Evolutionary conservation across 2,888 invertebrate genomes (phyloP).

Genomic region (Pseudeuparius sepicola): DNA sequence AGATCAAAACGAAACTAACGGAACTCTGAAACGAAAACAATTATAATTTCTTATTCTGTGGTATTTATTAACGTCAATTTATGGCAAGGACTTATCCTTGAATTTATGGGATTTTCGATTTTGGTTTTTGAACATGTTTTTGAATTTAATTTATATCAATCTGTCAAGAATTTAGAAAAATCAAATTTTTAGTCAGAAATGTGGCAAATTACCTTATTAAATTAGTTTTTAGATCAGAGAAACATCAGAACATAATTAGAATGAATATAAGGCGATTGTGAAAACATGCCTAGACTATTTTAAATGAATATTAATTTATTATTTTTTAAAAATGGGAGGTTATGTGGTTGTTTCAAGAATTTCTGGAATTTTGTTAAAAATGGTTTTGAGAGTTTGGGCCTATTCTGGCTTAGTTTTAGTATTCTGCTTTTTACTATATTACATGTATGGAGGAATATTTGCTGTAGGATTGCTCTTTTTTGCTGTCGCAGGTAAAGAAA

Average conservation of each 20-base stretch:
- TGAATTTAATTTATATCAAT: too few species aligned
- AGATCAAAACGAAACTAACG: too few species aligned
- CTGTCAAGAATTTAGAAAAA: conserved; percentile 5
- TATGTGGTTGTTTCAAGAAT: conserved; percentile 37
- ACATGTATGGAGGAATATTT: conserved; percentile 69
- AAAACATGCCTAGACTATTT: too few species aligned
- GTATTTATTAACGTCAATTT: too few species aligned
- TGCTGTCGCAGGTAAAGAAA: conserved; percentile 59
- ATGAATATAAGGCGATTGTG: too few species aligned
- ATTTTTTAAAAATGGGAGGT: conserved; percentile 34
- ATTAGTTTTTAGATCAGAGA: conserved; percentile 2
- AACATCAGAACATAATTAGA: too few species aligned
- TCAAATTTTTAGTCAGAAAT: conserved; percentile 5
- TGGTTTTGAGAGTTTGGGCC: conserved; percentile 66
- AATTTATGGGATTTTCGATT: too few species aligned
- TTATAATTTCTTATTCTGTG: too few species aligned
- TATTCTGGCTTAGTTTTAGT: conserved; percentile 64
- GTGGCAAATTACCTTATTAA: conserved; percentile 3
- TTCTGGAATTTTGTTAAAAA: conserved; percentile 41
- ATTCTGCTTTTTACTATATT: conserved; percentile 67
- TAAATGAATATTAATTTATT: too few species aligned
- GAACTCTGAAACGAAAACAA: too few species aligned
- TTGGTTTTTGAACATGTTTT: too few species aligned
- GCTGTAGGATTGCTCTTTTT: conserved; percentile 60
- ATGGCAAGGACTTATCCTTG: too few species aligned